Percentiles rank a stretch among this genome's conserved stretches.
Evolutionary conservation across 2,797 vertebrate species (phyloP).

Genomic region (Dromococcyx pavoninus): DNA sequence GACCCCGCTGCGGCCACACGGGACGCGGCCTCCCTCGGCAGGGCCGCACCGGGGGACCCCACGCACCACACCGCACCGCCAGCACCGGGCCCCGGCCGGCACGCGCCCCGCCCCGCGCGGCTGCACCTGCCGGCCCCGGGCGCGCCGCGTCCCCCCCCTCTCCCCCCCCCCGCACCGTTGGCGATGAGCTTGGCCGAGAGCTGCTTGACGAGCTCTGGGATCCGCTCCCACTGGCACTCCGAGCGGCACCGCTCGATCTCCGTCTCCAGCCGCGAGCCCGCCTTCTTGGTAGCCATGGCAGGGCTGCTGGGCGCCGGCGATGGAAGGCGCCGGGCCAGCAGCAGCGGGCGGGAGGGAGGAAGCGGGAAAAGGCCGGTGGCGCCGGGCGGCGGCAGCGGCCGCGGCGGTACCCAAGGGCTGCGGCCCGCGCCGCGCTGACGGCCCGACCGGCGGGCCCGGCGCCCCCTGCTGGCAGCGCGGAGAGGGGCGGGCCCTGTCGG

Average conservation of each 20-base stretch:
- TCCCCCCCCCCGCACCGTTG: slow-evolving; percentile 82
- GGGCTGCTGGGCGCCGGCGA: neutral
- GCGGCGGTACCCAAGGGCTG: neutral
- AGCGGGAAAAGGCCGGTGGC: too few relatives aligned
- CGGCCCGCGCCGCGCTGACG: neutral
- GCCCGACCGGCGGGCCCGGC: neutral
- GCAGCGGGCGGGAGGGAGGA: neutral
- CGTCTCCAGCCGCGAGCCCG: slow-evolving; percentile 91
- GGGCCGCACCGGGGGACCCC: too few relatives aligned
- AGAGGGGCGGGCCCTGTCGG: neutral
- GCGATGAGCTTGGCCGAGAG: slow-evolving; percentile 92
- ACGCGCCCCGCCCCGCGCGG: too few relatives aligned
- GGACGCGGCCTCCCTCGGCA: neutral
- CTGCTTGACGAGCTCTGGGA: slow-evolving; percentile 91
- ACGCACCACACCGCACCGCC: too few relatives aligned
- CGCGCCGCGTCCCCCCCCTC: slow-evolving; percentile 15
- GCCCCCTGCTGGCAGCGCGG: neutral
- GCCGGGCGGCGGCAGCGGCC: neutral
- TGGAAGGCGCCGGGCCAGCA: slow-evolving; percentile 48
- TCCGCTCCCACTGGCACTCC: slow-evolving; percentile 92
- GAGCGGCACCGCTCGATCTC: slow-evolving; percentile 95
- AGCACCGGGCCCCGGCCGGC: too few relatives aligned
- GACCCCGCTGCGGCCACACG: too few relatives aligned
- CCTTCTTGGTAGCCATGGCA: slow-evolving; percentile 91
- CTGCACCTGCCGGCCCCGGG: neutral